Evolutionary conservation across 2,113 vertebrate species (phyloP), one percentile per base, ranked within the genome.

Genomic region (Oncorhynchus masou): DNA sequence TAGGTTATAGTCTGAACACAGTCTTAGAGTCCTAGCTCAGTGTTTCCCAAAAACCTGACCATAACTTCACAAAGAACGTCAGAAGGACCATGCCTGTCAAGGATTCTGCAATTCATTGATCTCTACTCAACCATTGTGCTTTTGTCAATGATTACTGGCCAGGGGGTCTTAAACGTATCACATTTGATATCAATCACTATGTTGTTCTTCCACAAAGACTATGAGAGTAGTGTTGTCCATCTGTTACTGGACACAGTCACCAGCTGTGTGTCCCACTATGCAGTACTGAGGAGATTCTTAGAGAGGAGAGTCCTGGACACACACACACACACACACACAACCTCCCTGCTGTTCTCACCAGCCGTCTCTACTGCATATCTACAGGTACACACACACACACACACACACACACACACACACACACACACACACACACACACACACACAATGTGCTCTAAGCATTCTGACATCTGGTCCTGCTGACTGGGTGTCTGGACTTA

Each of bases 401-500:
- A 54, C 49, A 29, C 71, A 77, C 71, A 66, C 69, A 80, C 49
- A 74, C 48, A 69, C 78, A 76, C 73, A 71, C 81, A 80, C 75
- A 80, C 67, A 65, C 49, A 51, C 78, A 76, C 73, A 71, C 81
- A 80, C 75, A 80, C 67, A 65, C 49, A 51, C 1, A 16, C 12
- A 51, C 51, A 54, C 51, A 54, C 51, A 54, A 4, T 4, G 39
- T 70, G 84, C 74, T 89, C 85, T 81, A 62, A 81, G 88, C 79
- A n/a, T 68, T 54, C 25, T 81, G 81, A 79, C 85, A 87, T 87
- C 85, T 87, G 86, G 82, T 74, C 69, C 7, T 64, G 78, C 80
- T 79, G 81, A 82, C 86, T 85, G 82, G 87, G 82, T 85, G 82
- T 88, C 86, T 84, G 86, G 78, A 80, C 78, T 75, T 22, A 67